Evolutionary conservation across 2,888 invertebrate species (phyloP).

Genomic region (Morinoia aosen): DNA sequence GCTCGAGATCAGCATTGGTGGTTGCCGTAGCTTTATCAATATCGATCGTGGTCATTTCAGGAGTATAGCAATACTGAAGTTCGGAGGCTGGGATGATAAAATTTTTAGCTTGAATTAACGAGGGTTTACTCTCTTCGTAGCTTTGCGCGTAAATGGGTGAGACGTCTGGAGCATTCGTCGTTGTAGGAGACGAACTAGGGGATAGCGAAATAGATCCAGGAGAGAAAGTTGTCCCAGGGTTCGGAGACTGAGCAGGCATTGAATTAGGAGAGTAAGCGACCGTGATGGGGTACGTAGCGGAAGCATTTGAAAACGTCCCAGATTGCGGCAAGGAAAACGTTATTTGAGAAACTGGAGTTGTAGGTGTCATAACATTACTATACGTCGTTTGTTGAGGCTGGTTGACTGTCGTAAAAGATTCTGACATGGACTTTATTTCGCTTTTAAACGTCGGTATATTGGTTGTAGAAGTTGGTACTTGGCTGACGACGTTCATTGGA

Average conservation of each 20-base stretch:
- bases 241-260: constrained; percentile 14
- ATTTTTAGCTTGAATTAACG: constrained; percentile 30
- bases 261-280: constrained; percentile 50
- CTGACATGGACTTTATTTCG: not conserved
- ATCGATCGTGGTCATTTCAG: constrained; percentile 41
- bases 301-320: not conserved
- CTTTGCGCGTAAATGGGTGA: constrained; percentile 31
- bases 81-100: constrained; percentile 26
- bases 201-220: constrained; percentile 31
- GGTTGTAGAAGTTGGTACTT: not conserved
- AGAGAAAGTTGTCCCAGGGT: constrained; percentile 29
- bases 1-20: constrained; percentile 40
- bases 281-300: not conserved
- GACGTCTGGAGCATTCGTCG: not conserved
- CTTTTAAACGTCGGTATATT: not conserved
- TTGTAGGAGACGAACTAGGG: constrained; percentile 19
- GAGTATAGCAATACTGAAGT: constrained; percentile 1
- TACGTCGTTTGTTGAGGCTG: not conserved
- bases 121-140: constrained; percentile 36
- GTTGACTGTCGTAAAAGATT: not conserved
- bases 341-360: constrained; percentile 44
- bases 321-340: constrained; percentile 5
- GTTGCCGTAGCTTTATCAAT: constrained; percentile 49
- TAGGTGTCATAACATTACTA: not conserved
- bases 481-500: not conserved